Base-by-base conservation (phyloP, 2,797 vertebrate species). In the Eulemur rubriventer region DNA sequence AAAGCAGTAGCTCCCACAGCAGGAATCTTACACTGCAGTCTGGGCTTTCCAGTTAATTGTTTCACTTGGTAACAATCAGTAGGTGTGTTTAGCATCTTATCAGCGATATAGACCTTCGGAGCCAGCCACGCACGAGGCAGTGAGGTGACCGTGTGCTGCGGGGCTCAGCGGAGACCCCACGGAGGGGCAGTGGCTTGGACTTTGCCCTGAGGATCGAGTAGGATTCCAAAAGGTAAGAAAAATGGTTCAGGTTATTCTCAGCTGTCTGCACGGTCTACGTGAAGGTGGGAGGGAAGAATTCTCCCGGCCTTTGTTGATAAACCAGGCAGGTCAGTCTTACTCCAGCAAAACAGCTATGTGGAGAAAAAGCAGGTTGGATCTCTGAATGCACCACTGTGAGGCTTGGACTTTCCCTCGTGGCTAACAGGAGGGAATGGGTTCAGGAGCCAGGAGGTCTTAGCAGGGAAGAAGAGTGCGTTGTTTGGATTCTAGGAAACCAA, bases 131-230 rank as follows among this genome's bases (percentile, higher is more conserved):
- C 30, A 17, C 10, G 33, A 52, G 48, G 22, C 2, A 4, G 9
- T 11, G 50, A 35, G 24, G 3, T 1, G 7, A 4, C 43, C 2
- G 1, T 0, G 12, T 14, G 22, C 33, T 43, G 10, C 0, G 20
- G 22, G 13, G 4, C 30, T 26, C 38, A 0, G 10, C 5, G 52
- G 61, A 73, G 52, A 13, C n/a, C 43, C 2, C 11, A 2, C 0
- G 9, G 30, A 41, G 4, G 46, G 18, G 52, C 26, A 30, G 30
- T 1, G 9, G 2, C 12, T 72, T 41, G 18, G 22, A 28, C 43
- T 92, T 72, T 65, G 18, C 28, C 33, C 33, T 38, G 38, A 78
- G 38, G n/a, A 33, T 8, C 5, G 26, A 28, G 46, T 6, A 46
- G 69, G 26, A 50, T 55, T 72, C 59, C 5, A 18, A 63, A 28